These are phyloP conservation scores for Listrodromus nycthemerus DNA, from an alignment of 2,888 invertebrate genomes.

Conservation along the genomic window DNA sequence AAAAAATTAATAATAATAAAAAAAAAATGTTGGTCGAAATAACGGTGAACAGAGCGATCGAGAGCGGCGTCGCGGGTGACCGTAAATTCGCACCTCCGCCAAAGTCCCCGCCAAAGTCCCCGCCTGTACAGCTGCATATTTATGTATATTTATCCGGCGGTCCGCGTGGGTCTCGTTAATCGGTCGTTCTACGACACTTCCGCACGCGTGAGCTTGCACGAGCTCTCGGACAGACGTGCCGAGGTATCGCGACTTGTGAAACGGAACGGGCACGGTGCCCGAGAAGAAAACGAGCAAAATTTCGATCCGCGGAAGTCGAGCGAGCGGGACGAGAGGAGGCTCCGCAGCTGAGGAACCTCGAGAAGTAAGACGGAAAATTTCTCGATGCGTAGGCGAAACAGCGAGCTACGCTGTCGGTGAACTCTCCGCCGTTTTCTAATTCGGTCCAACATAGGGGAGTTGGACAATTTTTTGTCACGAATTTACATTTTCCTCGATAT, in stretches of 20 bases:
- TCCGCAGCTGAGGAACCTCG: slow-evolving; percentile 8
- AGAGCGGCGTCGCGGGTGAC: neutral
- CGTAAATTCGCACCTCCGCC: slow-evolving; percentile 6
- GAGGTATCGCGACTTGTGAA: slow-evolving; percentile 20
- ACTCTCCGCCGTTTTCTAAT: slow-evolving; percentile 27
- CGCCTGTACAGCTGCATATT: neutral
- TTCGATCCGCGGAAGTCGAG: slow-evolving; percentile 29
- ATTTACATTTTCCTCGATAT: too few species aligned
- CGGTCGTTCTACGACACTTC: slow-evolving; percentile 19
- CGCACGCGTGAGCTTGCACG: slow-evolving; percentile 16
- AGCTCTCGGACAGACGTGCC: neutral
- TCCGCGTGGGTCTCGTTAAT: slow-evolving; percentile 20
- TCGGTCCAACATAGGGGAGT: neutral
- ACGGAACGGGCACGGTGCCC: slow-evolving; percentile 40
- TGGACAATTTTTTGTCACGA: neutral
- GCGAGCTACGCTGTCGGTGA: slow-evolving; percentile 31
- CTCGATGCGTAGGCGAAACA: slow-evolving; percentile 30
- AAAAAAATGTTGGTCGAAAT: neutral
- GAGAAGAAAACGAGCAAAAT: slow-evolving; percentile 31
- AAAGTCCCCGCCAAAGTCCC: neutral
- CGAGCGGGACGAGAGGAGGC: slow-evolving; percentile 1
- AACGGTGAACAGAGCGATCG: neutral
- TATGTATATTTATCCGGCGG: neutral
- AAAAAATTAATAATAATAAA: neutral
- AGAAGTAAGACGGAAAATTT: neutral